Base-by-base conservation (phyloP, 2,113 vertebrate genomes). In the Nansenia antarctica region DNA sequence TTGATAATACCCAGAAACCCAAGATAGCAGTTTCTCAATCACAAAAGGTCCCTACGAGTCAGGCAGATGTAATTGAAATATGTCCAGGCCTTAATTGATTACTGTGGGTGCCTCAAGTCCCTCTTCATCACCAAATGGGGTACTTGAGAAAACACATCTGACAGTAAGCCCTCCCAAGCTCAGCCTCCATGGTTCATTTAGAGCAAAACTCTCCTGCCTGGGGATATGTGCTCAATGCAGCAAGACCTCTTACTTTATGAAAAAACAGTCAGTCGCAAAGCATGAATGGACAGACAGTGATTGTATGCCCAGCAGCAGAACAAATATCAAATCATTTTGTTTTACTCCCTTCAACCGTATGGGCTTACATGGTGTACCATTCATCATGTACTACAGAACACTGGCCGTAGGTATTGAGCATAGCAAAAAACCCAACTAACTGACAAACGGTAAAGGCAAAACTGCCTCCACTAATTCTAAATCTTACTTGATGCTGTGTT, bases 41-140 rank as follows among this genome's bases (percentile, higher is more conserved):
- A 62, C 68, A 68, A 42, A 57, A 49, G 42, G 30, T 76, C 26
- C 15, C 62, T 27, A 1, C 8, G 37, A 61, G 58, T 80, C 79
- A 77, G 67, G 72, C 52, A 35, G 69, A 77, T 69, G 62, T 32
- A 70, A 67, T 37, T 65, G 71, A 47, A 72, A 20, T 61, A 37
- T 70, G 11, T 76, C 60, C 80, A 80, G 37, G 12, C 61, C 15
- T 62, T 76, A 77, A 84, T 63, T 79, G 78, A 83, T 71, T 26
- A 9, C 57, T 60, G 42, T 69, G 31, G 42, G 70, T 73, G 60
- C 65, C 18, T 71, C 58, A 15, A 52, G 68, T 69, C 24, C 29
- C 26, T 55, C 77, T 76, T 69, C 34, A 74, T 72, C 52, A 64
- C 18, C 18, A 73, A 67, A 55, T 49, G 9, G 24, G 27, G 2